Evolutionary conservation across 1,140 invertebrate genomes (phyloP).

Genomic region (Cryptotermes secundus): DNA sequence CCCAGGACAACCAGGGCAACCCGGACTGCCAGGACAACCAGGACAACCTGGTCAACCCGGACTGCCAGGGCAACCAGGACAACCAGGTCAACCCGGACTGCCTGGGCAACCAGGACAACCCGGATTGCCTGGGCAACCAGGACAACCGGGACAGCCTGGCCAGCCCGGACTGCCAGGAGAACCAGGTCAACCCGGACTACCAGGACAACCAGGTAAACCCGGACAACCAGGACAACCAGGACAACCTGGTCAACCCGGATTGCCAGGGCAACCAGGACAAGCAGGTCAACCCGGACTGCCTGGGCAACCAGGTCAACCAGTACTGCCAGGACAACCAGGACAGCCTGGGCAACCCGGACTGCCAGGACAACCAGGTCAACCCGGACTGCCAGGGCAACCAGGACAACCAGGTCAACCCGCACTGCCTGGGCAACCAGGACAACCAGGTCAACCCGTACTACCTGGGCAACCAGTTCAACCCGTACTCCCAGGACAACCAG

Average conservation of each 20-base stretch:
- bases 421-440: constrained; percentile 33
- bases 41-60: constrained; percentile 24
- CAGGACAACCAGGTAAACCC: constrained; percentile 19
- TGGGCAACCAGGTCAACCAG: constrained; percentile 31
- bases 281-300: constrained; percentile 33
- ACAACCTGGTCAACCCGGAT: not conserved
- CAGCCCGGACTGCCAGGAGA: constrained; percentile 37
- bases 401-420: constrained; percentile 37
- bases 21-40: constrained; percentile 37
- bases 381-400: constrained; percentile 40
- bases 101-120: constrained; percentile 38
- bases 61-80: constrained; percentile 29
- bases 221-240: constrained; percentile 31
- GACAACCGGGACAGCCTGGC: constrained; percentile 36
- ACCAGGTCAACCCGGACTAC: constrained; percentile 39
- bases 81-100: constrained; percentile 35
- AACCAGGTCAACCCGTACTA: constrained; percentile 27
- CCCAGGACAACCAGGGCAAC: constrained; percentile 37
- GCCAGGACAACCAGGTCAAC: constrained; percentile 40
- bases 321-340: constrained; percentile 38
- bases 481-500: constrained; percentile 30
- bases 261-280: constrained; percentile 30
- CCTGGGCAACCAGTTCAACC: constrained; percentile 32
- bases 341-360: constrained; percentile 39
- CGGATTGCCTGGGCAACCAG: constrained; percentile 36